phyloP scores from a whole-genome alignment of 92 coral and sea anemone species.

The Phymanthus crucifer region DNA sequence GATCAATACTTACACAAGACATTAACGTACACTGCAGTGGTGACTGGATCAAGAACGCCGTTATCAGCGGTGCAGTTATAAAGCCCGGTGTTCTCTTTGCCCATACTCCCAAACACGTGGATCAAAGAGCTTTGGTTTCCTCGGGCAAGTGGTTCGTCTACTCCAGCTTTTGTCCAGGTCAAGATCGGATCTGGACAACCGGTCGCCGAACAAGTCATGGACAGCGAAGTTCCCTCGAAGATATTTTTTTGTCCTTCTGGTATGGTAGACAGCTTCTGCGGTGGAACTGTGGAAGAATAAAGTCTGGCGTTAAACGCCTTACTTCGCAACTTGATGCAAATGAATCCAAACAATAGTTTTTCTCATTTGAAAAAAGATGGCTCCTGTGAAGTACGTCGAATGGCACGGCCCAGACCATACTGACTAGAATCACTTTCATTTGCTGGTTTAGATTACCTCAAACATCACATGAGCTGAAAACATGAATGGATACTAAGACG shows the following conservation, averaged over 20 bases:
- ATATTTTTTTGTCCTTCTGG: not conserved
- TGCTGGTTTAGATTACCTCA: no score
- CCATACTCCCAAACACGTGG: not conserved
- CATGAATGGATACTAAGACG: no score
- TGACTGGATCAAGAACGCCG: not conserved
- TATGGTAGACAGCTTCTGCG: not conserved
- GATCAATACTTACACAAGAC: not conserved
- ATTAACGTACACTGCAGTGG: not conserved
- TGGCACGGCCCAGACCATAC: no score
- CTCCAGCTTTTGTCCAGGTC: not conserved
- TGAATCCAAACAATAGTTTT: no score
- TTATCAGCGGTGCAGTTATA: not conserved
- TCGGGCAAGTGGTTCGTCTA: not conserved
- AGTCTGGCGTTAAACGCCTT: not conserved
- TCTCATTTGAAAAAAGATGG: no score
- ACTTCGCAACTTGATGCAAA: not conserved
- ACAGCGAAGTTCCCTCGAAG: not conserved
- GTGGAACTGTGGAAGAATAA: not conserved
- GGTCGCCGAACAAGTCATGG: not conserved
- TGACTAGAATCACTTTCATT: no score
- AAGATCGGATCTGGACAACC: not conserved
- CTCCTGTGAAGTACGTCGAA: no score
- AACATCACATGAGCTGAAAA: no score
- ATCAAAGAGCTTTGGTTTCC: not conserved
- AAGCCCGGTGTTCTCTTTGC: not conserved